phyloP scores from a whole-genome alignment of 2,797 vertebrate species.

The Rhinoraja longicauda region DNA sequence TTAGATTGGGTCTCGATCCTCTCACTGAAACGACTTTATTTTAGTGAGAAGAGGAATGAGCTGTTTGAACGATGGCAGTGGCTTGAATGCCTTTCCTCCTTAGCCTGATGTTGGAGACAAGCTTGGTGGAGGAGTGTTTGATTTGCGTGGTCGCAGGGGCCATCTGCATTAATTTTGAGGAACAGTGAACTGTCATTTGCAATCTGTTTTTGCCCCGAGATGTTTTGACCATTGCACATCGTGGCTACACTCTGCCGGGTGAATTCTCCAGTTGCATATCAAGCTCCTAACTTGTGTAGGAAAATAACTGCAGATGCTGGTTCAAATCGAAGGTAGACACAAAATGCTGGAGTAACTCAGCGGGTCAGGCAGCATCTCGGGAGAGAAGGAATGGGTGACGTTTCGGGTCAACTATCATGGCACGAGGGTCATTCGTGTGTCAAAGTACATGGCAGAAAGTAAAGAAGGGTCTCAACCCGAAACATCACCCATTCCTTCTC shows the following conservation, averaged over 20 bases:
- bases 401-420: too few relatives aligned
- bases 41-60: slow-evolving; percentile 49
- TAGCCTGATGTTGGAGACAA: slow-evolving; percentile 53
- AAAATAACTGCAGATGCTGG: too few relatives aligned
- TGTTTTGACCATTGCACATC: slow-evolving; percentile 53
- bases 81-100: slow-evolving; percentile 56
- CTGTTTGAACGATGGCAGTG: slow-evolving; percentile 56
- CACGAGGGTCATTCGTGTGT: too few relatives aligned
- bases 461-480: too few relatives aligned
- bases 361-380: too few relatives aligned
- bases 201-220: slow-evolving; percentile 56
- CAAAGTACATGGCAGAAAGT: too few relatives aligned
- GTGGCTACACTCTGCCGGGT: slow-evolving; percentile 39
- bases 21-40: slow-evolving; percentile 42
- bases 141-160: slow-evolving; percentile 56
- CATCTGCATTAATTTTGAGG: slow-evolving; percentile 58
- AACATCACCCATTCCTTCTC: too few relatives aligned
- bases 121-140: slow-evolving; percentile 50
- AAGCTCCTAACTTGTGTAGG: too few relatives aligned
- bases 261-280: slow-evolving; percentile 42
- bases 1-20: neutral
- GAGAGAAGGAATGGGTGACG: too few relatives aligned
- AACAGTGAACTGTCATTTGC: slow-evolving; percentile 54
- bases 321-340: too few relatives aligned
- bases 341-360: too few relatives aligned